Base-by-base conservation (phyloP, 1,140 invertebrate species). In the Aphelinus certus region DNA sequence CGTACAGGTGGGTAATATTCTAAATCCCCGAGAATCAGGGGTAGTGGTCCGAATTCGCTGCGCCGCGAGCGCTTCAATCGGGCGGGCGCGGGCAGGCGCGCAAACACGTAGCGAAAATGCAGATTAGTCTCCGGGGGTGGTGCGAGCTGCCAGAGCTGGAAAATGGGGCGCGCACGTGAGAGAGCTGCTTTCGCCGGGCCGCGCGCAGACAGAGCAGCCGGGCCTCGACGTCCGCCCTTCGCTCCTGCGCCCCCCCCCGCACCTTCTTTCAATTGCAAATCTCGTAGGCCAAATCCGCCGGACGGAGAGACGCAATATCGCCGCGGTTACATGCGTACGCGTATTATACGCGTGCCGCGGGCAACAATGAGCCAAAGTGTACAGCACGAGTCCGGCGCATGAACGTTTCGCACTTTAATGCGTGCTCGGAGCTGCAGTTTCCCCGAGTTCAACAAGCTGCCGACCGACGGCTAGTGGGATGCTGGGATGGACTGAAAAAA, bases 191-290 rank as follows among this genome's bases (percentile, higher is more conserved):
- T 65, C 47, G 49, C 9, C 47, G 63, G n/a, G 63, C 26, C 26
- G 26, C 26, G 26, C 26, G 26, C 26, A 26, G 26, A 26, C 26
- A 26, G 26, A 26, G 26, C 26, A 26, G 26, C 26, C 26, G 26
- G 26, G 26, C 26, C 26, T 26, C 26, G 26, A 43, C 63, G 49
- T 43, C 63, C 63, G 49, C 47, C 48, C 7, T 10, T 42, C 51
- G 26, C 48, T 55, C 26, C 51, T 42, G 53, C 7, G 65, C 5
- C 42, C 26, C 53, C 42, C 26, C 7, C 4, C 2, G 49, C 51
- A 53, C 48, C 68, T 62, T 71, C 58, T 71, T 71, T 62, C 68
- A 61, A 71, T 71, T 71, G 68, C 68, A 71, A 71, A 71, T 71
- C 48, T n/a, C 26, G 7, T 2, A 7, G 9, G 3, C 47, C 62